These are phyloP conservation scores for Andricus grossulariae DNA, from an alignment of 1,140 invertebrate genomes.

Conservation along the genomic window DNA sequence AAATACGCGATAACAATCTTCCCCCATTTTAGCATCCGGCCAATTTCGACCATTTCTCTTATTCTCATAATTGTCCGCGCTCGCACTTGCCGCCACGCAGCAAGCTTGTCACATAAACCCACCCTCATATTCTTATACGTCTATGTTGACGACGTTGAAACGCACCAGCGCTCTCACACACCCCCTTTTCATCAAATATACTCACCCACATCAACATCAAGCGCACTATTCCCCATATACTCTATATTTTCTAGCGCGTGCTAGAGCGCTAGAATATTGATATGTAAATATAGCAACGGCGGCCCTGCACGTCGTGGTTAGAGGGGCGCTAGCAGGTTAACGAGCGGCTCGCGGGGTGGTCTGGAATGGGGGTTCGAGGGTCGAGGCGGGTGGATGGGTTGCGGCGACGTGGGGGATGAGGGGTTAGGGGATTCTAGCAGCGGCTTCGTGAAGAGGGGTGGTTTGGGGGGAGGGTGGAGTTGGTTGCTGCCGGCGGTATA, in stretches of 20 bases:
- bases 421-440: conserved; percentile 42
- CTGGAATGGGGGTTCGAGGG: conserved; percentile 47
- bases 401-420: conserved; percentile 53
- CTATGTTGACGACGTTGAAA: conserved; percentile 41
- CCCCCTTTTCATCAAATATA: conserved; percentile 34
- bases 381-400: conserved; percentile 47
- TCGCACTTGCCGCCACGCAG: conserved; percentile 45
- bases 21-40: background rate
- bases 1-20: background rate
- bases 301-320: conserved; percentile 60
- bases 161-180: conserved; percentile 43
- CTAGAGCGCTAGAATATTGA: conserved; percentile 70
- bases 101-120: conserved; percentile 35
- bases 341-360: conserved; percentile 55
- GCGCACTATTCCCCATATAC: conserved; percentile 51
- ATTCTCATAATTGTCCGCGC: conserved; percentile 52
- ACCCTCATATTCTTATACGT: conserved; percentile 34
- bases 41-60: conserved; percentile 35
- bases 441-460: conserved; percentile 49
- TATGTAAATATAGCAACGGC: conserved; percentile 70
- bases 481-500: conserved; percentile 73
- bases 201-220: conserved; percentile 44
- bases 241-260: conserved; percentile 46
- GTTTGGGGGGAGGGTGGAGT: conserved; percentile 46
- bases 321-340: conserved; percentile 60